Percentiles rank a stretch among this genome's conserved stretches.
phyloP scores from a whole-genome alignment of 35 echinoderm and acorn worm genomes.

The Heliocidaris erythrogramma region DNA sequence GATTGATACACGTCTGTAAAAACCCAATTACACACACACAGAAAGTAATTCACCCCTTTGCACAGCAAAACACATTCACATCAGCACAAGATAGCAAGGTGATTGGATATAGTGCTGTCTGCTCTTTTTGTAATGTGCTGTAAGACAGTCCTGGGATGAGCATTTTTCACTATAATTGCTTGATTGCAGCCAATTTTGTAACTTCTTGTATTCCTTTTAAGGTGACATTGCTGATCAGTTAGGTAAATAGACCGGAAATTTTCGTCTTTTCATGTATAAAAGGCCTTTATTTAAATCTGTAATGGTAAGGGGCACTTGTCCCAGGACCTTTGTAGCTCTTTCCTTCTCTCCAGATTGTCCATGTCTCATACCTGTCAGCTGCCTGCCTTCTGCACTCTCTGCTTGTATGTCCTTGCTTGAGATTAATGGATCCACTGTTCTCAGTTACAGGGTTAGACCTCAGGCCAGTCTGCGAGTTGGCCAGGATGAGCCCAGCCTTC shows the following conservation, averaged over 20 bases:
- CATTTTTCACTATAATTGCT: too few relatives aligned
- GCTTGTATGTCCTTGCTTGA: neutral
- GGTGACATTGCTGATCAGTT: too few relatives aligned
- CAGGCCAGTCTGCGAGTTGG: neutral
- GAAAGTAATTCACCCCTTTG: neutral
- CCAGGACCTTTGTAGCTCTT: neutral
- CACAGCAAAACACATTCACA: neutral
- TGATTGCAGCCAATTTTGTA: too few relatives aligned
- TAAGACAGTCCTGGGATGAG: too few relatives aligned
- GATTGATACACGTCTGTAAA: too few relatives aligned
- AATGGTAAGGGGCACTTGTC: neutral
- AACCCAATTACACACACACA: too few relatives aligned
- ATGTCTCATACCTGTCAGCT: neutral
- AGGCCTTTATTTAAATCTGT: too few relatives aligned
- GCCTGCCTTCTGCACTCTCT: neutral
- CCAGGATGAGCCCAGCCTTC: neutral
- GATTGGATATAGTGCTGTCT: too few relatives aligned
- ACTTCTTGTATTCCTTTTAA: too few relatives aligned
- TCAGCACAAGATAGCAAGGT: neutral
- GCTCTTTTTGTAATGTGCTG: too few relatives aligned
- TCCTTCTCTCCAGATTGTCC: neutral
- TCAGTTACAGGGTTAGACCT: conserved; percentile 21
- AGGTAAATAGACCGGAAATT: too few relatives aligned
- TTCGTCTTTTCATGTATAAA: too few relatives aligned
- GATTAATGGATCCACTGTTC: neutral